A percentile compares a stretch with the other conserved stretches of the same genome.
Evolutionary conservation across 2,888 invertebrate genomes (phyloP).

Genomic region (Hyposoter dolosus): DNA sequence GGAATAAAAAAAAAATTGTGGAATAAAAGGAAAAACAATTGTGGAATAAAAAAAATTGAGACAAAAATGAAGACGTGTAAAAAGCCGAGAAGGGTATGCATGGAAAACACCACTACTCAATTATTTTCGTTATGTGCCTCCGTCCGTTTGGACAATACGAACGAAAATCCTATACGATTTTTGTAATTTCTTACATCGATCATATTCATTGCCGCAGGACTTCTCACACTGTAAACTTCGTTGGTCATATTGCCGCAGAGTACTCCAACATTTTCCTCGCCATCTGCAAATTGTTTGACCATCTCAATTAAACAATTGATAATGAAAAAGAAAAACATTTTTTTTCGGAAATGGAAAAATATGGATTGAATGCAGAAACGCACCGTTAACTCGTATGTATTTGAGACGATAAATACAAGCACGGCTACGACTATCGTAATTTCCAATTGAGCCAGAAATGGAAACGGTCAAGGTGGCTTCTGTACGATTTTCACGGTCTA

Average conservation of each 20-base stretch:
- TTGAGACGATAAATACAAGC: conserved; percentile 40
- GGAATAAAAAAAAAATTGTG: no score
- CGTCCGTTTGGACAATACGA: not conserved
- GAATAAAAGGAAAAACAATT: no score
- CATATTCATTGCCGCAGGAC: conserved; percentile 72
- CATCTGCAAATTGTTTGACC: conserved; percentile 46
- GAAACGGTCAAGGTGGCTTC: conserved; percentile 77
- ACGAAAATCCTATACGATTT: conserved; percentile 1
- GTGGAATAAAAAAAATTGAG: no score
- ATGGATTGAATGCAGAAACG: not conserved
- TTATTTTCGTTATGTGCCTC: no score
- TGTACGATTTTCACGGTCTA: conserved; percentile 54
- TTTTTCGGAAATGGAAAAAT: not conserved
- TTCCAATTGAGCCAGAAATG: conserved; percentile 73
- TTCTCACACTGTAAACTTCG: conserved; percentile 73
- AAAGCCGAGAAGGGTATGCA: no score
- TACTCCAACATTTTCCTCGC: conserved; percentile 65
- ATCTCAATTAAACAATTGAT: not conserved
- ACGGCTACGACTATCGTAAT: not conserved
- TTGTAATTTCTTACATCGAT: conserved; percentile 68
- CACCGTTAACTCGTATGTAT: conserved; percentile 57
- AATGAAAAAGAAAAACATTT: not conserved
- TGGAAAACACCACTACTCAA: no score
- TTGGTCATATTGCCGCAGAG: conserved; percentile 78
- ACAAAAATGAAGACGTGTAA: no score